These are phyloP conservation scores for Brachyrhaphis roseni DNA, from an alignment of 2,797 vertebrate genomes.

Conservation along the genomic window DNA sequence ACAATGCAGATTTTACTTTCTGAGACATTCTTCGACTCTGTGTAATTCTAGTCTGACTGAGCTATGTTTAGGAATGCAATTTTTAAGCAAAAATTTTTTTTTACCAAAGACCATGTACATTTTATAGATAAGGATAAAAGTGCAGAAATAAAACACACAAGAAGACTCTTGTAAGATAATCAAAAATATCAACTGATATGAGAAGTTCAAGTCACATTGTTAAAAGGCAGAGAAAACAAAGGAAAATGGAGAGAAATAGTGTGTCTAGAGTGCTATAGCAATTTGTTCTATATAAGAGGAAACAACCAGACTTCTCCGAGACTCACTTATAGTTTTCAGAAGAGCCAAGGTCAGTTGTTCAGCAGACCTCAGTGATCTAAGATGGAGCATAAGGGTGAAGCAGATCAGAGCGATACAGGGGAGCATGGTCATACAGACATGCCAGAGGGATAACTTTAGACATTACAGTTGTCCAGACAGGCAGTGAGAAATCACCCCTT, in stretches of 20 bases:
- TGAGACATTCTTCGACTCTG: background rate
- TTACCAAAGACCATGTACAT: background rate
- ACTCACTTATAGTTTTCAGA: background rate
- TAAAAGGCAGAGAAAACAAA: background rate
- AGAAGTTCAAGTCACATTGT: background rate
- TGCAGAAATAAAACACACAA: background rate
- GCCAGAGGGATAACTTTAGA: background rate
- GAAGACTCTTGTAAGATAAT: background rate
- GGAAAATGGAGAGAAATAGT: background rate
- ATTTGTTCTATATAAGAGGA: background rate
- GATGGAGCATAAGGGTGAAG: background rate
- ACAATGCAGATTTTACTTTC: too few species aligned
- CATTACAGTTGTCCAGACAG: background rate
- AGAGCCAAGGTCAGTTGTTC: background rate
- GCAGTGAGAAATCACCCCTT: background rate
- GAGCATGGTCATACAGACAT: background rate
- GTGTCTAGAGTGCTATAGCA: background rate
- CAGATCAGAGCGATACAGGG: background rate
- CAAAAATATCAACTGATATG: background rate
- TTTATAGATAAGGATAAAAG: background rate
- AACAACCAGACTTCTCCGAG: background rate
- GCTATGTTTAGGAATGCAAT: background rate
- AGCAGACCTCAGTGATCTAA: background rate
- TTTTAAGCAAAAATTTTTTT: background rate
- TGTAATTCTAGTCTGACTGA: background rate